A percentile compares a stretch with the other conserved stretches of the same genome.
phyloP scores from a whole-genome alignment of 2,797 vertebrate species.

The Dromococcyx pavoninus region DNA sequence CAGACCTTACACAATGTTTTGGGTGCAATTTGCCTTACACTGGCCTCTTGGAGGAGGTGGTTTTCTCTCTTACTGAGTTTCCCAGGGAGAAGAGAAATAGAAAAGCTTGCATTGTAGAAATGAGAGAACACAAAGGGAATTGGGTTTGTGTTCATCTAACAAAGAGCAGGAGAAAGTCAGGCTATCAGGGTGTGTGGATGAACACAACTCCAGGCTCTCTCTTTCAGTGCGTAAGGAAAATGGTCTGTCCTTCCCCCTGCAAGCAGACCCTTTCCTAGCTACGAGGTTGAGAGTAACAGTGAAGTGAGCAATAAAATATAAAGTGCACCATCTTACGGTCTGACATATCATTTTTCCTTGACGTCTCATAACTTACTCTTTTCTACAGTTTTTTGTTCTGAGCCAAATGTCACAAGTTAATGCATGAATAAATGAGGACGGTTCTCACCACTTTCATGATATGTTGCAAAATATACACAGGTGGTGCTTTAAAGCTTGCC shows the following conservation, averaged over 20 bases:
- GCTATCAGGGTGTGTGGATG: not conserved
- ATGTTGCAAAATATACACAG: slow-evolving; percentile 64
- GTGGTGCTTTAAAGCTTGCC: slow-evolving; percentile 61
- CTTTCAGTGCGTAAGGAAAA: not conserved
- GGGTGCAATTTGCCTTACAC: not conserved
- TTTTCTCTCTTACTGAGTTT: not conserved
- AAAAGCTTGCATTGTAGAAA: not conserved
- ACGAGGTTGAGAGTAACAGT: not conserved
- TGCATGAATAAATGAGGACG: slow-evolving; percentile 49
- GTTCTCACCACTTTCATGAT: slow-evolving; percentile 59
- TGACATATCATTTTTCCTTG: slow-evolving; percentile 23
- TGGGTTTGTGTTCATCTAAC: not conserved
- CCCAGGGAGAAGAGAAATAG: not conserved
- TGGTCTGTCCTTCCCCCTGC: fast-evolving
- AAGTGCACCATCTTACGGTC: not conserved
- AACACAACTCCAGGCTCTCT: fast-evolving
- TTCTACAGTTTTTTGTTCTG: slow-evolving; percentile 54
- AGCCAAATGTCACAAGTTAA: slow-evolving; percentile 62
- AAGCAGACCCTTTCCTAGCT: not conserved
- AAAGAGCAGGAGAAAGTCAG: not conserved
- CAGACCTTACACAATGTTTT: not conserved
- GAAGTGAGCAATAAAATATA: slow-evolving; percentile 12
- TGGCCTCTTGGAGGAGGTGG: not conserved
- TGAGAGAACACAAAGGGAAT: fast-evolving
- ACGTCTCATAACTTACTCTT: slow-evolving; percentile 54